Evolutionary conservation across 2,888 invertebrate genomes (phyloP).

Genomic region (Acanthosepion esculentum): DNA sequence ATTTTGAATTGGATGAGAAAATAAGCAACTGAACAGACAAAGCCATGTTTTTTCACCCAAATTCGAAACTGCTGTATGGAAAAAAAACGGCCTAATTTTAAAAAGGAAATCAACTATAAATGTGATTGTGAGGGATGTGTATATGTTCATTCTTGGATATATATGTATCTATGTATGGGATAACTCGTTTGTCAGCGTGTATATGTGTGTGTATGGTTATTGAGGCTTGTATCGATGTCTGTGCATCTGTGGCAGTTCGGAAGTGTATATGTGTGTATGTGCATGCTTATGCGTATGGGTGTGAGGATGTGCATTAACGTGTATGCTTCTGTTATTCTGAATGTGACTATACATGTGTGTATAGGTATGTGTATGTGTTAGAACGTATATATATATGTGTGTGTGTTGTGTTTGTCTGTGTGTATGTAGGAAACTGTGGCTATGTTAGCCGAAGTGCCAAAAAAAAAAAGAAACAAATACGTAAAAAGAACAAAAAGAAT

Average conservation of each 20-base stretch:
- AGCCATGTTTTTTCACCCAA: not conserved
- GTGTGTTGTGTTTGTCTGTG: no score
- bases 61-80: not conserved
- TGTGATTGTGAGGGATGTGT: not conserved
- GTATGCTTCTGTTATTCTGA: no score
- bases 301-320: no score
- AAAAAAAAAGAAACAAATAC: no score
- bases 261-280: not conserved
- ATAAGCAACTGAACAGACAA: not conserved
- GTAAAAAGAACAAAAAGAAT: no score
- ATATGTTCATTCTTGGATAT: not conserved
- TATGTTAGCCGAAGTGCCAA: no score
- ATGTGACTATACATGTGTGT: no score
- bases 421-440: no score
- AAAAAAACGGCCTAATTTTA: not conserved
- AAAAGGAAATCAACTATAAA: not conserved
- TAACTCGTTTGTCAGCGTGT: no score
- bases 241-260: not conserved
- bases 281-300: not conserved
- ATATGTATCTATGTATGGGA: not conserved
- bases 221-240: not conserved
- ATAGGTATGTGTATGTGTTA: no score
- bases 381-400: no score
- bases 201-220: not conserved
- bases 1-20: constrained; percentile 21